Conservation (phyloP, 2,888 invertebrate species). For the Drosophila nr. fundita region DNA sequence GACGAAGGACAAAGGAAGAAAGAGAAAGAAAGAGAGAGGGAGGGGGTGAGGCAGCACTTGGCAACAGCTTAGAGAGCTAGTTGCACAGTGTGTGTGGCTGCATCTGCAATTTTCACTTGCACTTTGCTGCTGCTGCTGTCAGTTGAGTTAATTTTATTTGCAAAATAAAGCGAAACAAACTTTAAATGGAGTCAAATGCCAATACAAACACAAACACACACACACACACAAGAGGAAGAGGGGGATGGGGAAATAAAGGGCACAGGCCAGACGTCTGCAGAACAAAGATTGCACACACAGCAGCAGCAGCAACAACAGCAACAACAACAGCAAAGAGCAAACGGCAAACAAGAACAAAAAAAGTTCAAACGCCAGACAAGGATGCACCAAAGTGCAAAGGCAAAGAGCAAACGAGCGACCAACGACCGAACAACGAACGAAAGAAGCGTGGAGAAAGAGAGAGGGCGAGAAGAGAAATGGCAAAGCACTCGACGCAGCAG, state of each 20-base stretch:
- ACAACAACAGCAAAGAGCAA: slow-evolving; percentile 38
- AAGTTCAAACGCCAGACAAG: slow-evolving; percentile 81
- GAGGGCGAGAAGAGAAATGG: slow-evolving; percentile 34
- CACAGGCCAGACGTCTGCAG: slow-evolving; percentile 76
- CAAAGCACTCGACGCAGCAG: slow-evolving; percentile 67
- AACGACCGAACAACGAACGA: slow-evolving; percentile 48
- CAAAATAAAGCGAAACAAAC: slow-evolving; percentile 81
- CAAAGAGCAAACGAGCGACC: slow-evolving; percentile 67
- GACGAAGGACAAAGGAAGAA: slow-evolving; percentile 23
- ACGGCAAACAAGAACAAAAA: slow-evolving; percentile 60
- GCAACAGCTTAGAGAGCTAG: slow-evolving; percentile 56
- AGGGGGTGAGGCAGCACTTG: slow-evolving; percentile 46
- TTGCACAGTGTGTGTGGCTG: slow-evolving; percentile 31
- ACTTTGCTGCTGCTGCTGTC: slow-evolving; percentile 65
- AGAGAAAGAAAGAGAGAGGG: neutral
- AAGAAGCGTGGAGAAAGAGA: slow-evolving; percentile 3
- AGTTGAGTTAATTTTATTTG: slow-evolving; percentile 80
- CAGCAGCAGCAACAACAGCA: slow-evolving; percentile 39
- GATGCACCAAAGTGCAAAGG: slow-evolving; percentile 81
- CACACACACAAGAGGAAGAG: neutral
- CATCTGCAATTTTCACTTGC: slow-evolving; percentile 74
- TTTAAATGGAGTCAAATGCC: slow-evolving; percentile 81
- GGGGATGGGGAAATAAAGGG: slow-evolving; percentile 18
- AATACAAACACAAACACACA: slow-evolving; percentile 54
- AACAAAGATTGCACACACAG: slow-evolving; percentile 77